A percentile compares a stretch with the other conserved stretches of the same genome.
phyloP scores from a whole-genome alignment of 2,797 vertebrate species.

The Adrianichthys oophorus region DNA sequence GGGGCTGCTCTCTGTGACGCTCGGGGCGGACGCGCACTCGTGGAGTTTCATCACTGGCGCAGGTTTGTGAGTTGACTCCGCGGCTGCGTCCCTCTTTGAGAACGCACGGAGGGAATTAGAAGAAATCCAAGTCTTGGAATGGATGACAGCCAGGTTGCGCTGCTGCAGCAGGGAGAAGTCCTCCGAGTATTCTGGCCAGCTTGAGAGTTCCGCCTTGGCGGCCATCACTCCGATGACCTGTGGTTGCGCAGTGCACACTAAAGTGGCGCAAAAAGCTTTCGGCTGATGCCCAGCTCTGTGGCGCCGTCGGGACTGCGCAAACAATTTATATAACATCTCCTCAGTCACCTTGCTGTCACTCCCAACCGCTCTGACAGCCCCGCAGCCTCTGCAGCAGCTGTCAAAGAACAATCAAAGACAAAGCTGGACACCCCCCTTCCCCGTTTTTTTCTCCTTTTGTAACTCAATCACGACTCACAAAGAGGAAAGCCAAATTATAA shows the following conservation, averaged over 20 bases:
- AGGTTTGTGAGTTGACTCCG: conserved; percentile 45
- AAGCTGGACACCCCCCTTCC: conserved; percentile 34
- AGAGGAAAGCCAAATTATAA: conserved; percentile 46
- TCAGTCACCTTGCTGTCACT: conserved; percentile 63
- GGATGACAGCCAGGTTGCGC: conserved; percentile 58
- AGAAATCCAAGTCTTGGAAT: conserved; percentile 72
- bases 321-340: conserved; percentile 52
- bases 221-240: conserved; percentile 62
- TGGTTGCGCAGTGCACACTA: conserved; percentile 13
- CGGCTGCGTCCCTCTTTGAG: conserved; percentile 49
- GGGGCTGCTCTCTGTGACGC: conserved; percentile 24
- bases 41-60: conserved; percentile 41
- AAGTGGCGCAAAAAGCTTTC: conserved; percentile 32
- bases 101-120: conserved; percentile 48
- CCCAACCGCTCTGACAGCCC: conserved; percentile 22
- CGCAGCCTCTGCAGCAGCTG: conserved; percentile 45
- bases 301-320: conserved; percentile 28
- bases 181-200: conserved; percentile 72
- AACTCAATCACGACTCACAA: conserved; percentile 68
- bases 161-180: conserved; percentile 65
- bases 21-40: conserved; percentile 23
- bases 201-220: conserved; percentile 60
- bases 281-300: conserved; percentile 30
- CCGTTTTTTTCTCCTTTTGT: conserved; percentile 64
- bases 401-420: conserved; percentile 66